phyloP scores from a whole-genome alignment of 2,888 invertebrate species.

The Timema podura region DNA sequence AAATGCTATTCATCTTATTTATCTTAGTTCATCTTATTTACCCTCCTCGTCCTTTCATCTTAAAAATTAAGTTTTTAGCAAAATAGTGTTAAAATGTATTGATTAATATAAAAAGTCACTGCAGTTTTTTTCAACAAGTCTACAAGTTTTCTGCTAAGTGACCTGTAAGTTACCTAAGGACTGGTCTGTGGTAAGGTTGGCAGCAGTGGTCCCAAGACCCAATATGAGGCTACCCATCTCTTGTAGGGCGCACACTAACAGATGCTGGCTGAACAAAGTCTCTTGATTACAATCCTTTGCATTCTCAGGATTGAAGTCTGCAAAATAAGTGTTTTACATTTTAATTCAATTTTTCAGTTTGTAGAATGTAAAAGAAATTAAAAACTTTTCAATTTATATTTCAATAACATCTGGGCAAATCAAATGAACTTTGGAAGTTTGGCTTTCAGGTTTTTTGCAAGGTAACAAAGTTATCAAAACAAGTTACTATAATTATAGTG shows the following conservation, averaged over 20 bases:
- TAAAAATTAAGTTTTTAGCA: background rate
- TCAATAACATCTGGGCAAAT: conserved; percentile 17
- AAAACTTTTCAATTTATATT: conserved; percentile 12
- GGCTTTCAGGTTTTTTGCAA: conserved; percentile 1
- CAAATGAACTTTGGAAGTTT: conserved; percentile 10
- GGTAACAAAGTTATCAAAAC: too few species aligned
- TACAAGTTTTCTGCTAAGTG: too few species aligned
- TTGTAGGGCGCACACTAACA: conserved; percentile 88
- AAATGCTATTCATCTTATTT: conserved; percentile 2
- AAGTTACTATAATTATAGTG: too few species aligned
- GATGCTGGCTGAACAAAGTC: conserved; percentile 84
- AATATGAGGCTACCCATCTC: conserved; percentile 88
- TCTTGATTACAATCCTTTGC: conserved; percentile 89
- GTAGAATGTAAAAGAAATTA: background rate
- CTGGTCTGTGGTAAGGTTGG: conserved; percentile 84
- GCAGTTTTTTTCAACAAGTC: too few species aligned
- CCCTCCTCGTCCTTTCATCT: background rate
- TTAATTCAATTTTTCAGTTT: background rate
- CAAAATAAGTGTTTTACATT: conserved; percentile 23
- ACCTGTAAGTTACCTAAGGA: conserved; percentile 59
- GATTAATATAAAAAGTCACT: too few species aligned
- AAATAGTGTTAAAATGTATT: too few species aligned
- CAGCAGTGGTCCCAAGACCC: conserved; percentile 91
- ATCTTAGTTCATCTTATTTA: background rate
- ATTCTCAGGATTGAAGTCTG: conserved; percentile 86